phyloP scores from a whole-genome alignment of 2,113 vertebrate species.

The Gavia stellata region DNA sequence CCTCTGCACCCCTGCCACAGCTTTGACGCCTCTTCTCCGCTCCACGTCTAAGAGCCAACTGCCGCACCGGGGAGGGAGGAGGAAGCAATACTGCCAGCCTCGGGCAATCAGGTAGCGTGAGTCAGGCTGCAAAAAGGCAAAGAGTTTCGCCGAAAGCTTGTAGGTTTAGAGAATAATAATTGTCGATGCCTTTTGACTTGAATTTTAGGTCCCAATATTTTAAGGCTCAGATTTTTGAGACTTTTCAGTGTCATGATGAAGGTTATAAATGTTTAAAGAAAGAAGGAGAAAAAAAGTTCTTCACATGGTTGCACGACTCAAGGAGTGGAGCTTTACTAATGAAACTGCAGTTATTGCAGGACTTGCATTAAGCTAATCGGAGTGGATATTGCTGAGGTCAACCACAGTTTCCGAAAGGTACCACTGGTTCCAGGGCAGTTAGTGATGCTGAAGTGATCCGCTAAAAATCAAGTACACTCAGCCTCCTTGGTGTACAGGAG shows the following conservation, averaged over 20 bases:
- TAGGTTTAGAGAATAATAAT: neutral
- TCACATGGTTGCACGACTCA: neutral
- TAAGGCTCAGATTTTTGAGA: neutral
- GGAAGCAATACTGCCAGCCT: neutral
- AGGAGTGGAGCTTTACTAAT: neutral
- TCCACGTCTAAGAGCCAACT: fast-evolving
- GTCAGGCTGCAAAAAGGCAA: neutral
- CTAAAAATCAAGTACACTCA: slow-evolving; percentile 2
- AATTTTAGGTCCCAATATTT: neutral
- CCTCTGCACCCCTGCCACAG: fast-evolving
- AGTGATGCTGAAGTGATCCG: neutral
- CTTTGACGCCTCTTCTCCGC: neutral
- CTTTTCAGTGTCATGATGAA: neutral
- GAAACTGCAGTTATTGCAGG: neutral
- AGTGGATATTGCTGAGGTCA: neutral
- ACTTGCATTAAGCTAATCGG: neutral
- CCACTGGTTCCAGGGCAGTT: slow-evolving; percentile 5
- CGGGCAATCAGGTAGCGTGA: fast-evolving
- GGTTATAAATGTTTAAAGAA: neutral
- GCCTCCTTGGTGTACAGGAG: neutral
- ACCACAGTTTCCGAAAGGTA: neutral
- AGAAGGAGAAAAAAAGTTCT: neutral
- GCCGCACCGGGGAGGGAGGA: neutral
- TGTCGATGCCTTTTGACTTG: neutral
- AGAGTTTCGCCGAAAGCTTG: neutral